Evolutionary conservation across 2,113 vertebrate genomes (phyloP), one percentile per base, ranked within the genome.

Genomic region (Spermophilus dauricus): DNA sequence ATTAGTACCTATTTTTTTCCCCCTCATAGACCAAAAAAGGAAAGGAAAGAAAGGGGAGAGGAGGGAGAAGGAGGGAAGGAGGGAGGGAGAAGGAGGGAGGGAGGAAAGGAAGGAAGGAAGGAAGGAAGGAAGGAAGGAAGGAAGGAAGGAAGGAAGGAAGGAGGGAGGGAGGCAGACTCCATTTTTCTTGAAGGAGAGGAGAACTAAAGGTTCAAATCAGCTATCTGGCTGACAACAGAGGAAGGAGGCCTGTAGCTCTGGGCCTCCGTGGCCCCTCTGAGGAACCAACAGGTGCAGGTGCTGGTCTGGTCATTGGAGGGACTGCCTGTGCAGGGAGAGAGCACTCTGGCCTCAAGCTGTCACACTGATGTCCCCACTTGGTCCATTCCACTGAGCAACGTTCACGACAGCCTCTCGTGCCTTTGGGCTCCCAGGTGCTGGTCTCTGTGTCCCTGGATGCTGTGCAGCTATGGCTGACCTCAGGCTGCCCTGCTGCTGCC

Each of bases 1-100:
- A 96, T 97, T 92, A 90, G 73, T 28, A 92, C 86, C 97, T 95
- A 22, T 76, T 94, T 86, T 30, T 70, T 83, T 13, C 37, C 45
- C 37, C 45, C 12, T 78, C 5, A 1, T 26, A 97, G 94, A 86
- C 63, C 4, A 26, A 77, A 67, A 82, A 80, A 42, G 26, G 56
- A 24, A 53, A 75, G 20, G 42, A 42, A 39, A 61, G 14, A 32
- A 16, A 16, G 30, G 16, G 30, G 12, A 32, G 2, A 22, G 5
- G 67, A 16, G 3, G 32, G n/a, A 10, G 4, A 63, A 7, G 13
- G 1, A 51, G 42, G 39, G 0, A 37, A 9, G 37, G 12, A 5
- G 10, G 5, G 17, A n/a, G 32, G 9, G 9, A 32, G 30, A 7
- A 34, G 24, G 65, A n/a, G 30, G 14, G 11, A 32, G 30, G 12